Percentiles rank a stretch among this genome's conserved stretches.
Conservation (phyloP, 2,888 invertebrate species). For the Anthophora plumipes region DNA sequence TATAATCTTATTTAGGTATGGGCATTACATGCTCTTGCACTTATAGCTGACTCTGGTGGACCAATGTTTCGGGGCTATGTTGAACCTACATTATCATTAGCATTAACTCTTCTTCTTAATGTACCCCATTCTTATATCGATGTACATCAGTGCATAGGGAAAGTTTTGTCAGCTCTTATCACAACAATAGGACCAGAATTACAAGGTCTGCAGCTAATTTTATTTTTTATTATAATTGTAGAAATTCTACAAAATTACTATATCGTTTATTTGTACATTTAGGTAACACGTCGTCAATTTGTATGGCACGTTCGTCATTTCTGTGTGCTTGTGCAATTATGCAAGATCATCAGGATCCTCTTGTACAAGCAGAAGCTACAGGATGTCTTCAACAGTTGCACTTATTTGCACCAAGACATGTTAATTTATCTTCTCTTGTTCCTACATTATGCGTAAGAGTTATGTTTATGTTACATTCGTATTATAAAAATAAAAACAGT, state of each 20-base stretch:
- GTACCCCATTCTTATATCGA: constrained; percentile 97
- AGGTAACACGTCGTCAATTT: constrained; percentile 90
- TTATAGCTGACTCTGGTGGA: constrained; percentile 98
- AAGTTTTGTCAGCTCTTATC: constrained; percentile 96
- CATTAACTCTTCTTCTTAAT: constrained; percentile 94
- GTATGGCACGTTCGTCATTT: constrained; percentile 92
- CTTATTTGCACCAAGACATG: constrained; percentile 97
- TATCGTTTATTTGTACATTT: constrained; percentile 40
- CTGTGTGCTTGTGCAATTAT: constrained; percentile 97
- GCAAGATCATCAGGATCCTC: constrained; percentile 94
- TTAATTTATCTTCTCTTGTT: constrained; percentile 96
- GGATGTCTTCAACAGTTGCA: constrained; percentile 98
- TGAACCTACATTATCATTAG: constrained; percentile 95
- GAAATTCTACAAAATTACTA: background rate
- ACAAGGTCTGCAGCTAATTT: constrained; percentile 87
- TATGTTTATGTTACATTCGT: background rate
- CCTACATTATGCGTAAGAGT: constrained; percentile 94
- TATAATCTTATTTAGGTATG: constrained; percentile 89
- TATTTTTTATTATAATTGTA: background rate
- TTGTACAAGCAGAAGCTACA: constrained; percentile 97
- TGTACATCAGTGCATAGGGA: constrained; percentile 96
- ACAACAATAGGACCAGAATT: constrained; percentile 99
- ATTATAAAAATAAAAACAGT: background rate
- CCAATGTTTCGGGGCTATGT: constrained; percentile 99
- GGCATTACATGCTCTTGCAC: constrained; percentile 97